phyloP scores from a whole-genome alignment of 2,888 invertebrate genomes.

The Drosophila flavopinicola region DNA sequence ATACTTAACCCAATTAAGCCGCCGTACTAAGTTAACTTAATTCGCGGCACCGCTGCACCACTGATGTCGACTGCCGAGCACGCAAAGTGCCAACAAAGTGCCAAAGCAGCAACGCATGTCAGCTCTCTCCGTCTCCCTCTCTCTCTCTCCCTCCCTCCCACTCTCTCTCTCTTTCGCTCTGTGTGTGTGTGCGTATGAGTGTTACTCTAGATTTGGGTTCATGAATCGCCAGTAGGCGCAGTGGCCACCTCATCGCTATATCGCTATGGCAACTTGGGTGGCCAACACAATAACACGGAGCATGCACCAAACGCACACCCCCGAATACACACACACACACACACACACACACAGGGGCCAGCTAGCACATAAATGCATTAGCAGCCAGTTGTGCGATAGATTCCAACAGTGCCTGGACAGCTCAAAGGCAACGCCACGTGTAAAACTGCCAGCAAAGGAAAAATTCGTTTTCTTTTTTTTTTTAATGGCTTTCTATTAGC shows the following conservation, averaged over 20 bases:
- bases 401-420: slow-evolving; percentile 61
- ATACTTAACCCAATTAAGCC: slow-evolving; percentile 77
- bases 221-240: slow-evolving; percentile 49
- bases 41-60: slow-evolving; percentile 14
- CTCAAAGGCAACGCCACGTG: slow-evolving; percentile 11
- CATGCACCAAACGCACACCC: slow-evolving; percentile 68
- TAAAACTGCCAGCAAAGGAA: slow-evolving; percentile 7
- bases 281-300: slow-evolving; percentile 79
- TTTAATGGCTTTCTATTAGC: slow-evolving; percentile 19
- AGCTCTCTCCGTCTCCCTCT: neutral
- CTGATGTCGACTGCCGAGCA: slow-evolving; percentile 21
- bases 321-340: slow-evolving; percentile 15
- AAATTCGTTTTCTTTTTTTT: too few relatives aligned
- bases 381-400: slow-evolving; percentile 67
- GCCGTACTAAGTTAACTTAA: slow-evolving; percentile 64
- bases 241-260: slow-evolving; percentile 27
- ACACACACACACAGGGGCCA: neutral
- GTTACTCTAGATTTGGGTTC: slow-evolving; percentile 8
- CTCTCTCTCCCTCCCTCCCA: too few relatives aligned
- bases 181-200: slow-evolving; percentile 7
- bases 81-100: slow-evolving; percentile 28
- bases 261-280: slow-evolving; percentile 67
- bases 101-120: slow-evolving; percentile 6
- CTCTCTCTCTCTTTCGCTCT: too few relatives aligned
- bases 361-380: slow-evolving; percentile 29